Evolutionary conservation across 2,113 vertebrate species (phyloP), one percentile per base, ranked within the genome.

Genomic region (Vidua macroura): DNA sequence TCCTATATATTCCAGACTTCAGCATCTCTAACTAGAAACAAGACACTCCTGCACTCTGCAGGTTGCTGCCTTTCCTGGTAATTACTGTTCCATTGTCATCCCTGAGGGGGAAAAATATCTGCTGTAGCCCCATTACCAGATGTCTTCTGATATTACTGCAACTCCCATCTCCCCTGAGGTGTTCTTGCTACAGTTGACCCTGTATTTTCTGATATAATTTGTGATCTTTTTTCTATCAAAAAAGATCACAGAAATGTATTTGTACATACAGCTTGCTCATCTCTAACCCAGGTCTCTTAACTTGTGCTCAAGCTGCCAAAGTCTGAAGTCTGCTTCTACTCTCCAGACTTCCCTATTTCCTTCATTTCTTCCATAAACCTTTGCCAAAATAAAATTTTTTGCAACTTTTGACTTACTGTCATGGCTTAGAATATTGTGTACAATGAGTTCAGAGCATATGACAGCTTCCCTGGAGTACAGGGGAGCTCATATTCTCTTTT

Each of bases 171-270:
- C 76, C 88, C 79, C 89, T 0, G 0, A 95, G 94, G 64, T 86
- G 72, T 53, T 88, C 79, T 83, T 94, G 52, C 44, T 87, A 74
- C 67, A 73, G 70, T 53, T 87, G 83, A 94, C 92, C 87, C 75
- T 79, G 43, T 74, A 58, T 92, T 93, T 94, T 89, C 93, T 91
- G 81, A 93, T 80, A 72, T 28, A 89, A 86, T 96, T 85, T 95
- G 62, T 78, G 66, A 90, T 90, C 39, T 74, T 85, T 88, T 92
- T 95, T 48, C 53, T 72, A 93, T 86, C 30, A 82, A 60, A 88
- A 88, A 88, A 81, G 37, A 90, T 94, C 70, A 77, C 30, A 94
- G 85, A 33, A 37, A 9, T 35, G n/a, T 67, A 58, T 94, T 90
- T 90, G 73, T 86, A 90, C n/a, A 75, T 68, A 53, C 28, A 83